Conservation (phyloP, 2,888 invertebrate genomes). For the Volucella inflata region DNA sequence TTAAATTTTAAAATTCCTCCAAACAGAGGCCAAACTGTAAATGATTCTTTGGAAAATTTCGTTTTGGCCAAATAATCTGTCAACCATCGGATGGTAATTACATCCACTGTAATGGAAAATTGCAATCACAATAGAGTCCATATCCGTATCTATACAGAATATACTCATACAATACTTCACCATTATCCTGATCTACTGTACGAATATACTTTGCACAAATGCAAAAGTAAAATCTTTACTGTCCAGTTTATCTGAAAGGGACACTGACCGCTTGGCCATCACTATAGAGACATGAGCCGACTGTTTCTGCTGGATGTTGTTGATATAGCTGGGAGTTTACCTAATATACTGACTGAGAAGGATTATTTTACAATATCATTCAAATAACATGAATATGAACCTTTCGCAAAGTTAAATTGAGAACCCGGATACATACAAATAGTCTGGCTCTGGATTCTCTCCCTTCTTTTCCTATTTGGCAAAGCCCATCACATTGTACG, state of each 20-base stretch:
- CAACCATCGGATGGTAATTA: too few species aligned
- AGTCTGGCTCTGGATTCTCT: constrained; percentile 2
- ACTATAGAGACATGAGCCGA: neutral
- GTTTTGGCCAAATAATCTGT: too few species aligned
- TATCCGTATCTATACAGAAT: neutral
- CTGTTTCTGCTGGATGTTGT: constrained; percentile 21
- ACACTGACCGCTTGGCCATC: constrained; percentile 58
- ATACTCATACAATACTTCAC: neutral
- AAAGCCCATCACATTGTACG: constrained; percentile 18
- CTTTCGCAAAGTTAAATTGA: constrained; percentile 48
- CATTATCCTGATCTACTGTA: neutral
- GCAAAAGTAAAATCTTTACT: constrained; percentile 21
- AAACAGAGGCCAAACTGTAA: too few species aligned
- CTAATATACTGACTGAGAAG: constrained; percentile 50
- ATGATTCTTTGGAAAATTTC: too few species aligned
- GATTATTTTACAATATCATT: constrained; percentile 69
- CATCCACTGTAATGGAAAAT: too few species aligned
- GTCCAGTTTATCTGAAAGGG: constrained; percentile 56
- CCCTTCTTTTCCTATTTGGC: constrained; percentile 17
- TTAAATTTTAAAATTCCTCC: too few species aligned
- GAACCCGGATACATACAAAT: neutral
- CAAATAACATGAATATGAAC: constrained; percentile 50
- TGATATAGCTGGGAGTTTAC: constrained; percentile 21
- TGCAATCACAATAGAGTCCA: too few species aligned
- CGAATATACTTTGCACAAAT: neutral